Evolutionary conservation across 2,797 vertebrate genomes (phyloP).

Genomic region (Rhynchotus rufescens): DNA sequence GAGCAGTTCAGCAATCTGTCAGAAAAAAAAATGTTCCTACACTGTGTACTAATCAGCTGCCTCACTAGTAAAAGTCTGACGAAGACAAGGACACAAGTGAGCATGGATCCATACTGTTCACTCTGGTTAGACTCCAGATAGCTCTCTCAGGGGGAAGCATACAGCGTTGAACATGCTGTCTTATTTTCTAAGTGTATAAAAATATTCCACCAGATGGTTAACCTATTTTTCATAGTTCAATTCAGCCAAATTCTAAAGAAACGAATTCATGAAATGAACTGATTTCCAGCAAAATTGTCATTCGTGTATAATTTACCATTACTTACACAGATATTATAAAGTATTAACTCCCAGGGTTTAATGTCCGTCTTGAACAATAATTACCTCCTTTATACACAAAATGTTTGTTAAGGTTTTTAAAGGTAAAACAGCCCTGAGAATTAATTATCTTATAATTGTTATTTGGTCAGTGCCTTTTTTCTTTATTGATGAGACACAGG

Average conservation of each 20-base stretch:
- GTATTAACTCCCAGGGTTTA: constrained; percentile 1
- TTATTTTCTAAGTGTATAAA: neutral
- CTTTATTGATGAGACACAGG: constrained; percentile 65
- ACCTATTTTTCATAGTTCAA: neutral
- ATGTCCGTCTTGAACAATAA: neutral
- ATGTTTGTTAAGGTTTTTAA: neutral
- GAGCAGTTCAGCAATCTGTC: neutral
- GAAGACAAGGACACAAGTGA: neutral
- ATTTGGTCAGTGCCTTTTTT: constrained; percentile 61
- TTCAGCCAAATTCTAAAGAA: neutral
- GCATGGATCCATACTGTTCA: neutral
- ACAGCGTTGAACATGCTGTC: neutral
- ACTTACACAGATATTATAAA: neutral
- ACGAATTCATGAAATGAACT: neutral
- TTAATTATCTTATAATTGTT: constrained; percentile 68
- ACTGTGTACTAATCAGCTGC: neutral
- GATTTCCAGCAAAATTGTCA: neutral
- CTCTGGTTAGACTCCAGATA: neutral
- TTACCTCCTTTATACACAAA: constrained; percentile 11
- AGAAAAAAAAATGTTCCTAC: neutral
- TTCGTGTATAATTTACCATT: neutral
- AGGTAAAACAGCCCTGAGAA: constrained; percentile 52
- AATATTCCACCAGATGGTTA: neutral
- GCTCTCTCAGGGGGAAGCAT: neutral
- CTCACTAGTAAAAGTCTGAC: neutral